phyloP scores from a whole-genome alignment of 2,113 vertebrate species.

The Alligator sinensis region DNA sequence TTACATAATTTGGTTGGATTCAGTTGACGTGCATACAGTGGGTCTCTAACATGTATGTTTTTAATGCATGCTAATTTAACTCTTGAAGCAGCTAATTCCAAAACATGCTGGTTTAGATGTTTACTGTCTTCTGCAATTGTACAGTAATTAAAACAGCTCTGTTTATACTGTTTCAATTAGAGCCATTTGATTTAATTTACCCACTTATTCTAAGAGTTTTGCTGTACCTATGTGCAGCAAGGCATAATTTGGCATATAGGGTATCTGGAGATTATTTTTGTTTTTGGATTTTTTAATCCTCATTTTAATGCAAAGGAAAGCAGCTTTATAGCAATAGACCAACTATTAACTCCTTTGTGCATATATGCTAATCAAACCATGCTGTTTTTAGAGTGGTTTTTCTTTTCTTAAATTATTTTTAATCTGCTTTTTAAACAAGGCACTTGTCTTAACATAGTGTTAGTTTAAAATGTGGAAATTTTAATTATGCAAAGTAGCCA shows the following conservation, averaged over 20 bases:
- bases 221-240: background rate
- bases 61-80: background rate
- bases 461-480: too few relatives aligned
- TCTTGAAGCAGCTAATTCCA: background rate
- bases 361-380: background rate
- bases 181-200: background rate
- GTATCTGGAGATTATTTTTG: background rate
- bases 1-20: rapidly evolving
- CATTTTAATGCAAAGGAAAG: background rate
- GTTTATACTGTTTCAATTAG: background rate
- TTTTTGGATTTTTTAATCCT: background rate
- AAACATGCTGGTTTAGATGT: background rate
- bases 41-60: background rate
- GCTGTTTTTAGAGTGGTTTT: background rate
- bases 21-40: slow-evolving; percentile 23
- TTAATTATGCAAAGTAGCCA: too few relatives aligned
- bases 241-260: background rate
- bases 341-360: slow-evolving; percentile 38
- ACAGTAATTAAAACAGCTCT: background rate
- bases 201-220: rapidly evolving
- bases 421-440: slow-evolving; percentile 40
- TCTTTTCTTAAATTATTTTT: background rate
- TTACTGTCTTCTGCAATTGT: background rate
- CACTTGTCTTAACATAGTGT: background rate
- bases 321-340: slow-evolving; percentile 6